Conservation (phyloP, 2,113 vertebrate genomes). For the Orthonyx spaldingii region DNA sequence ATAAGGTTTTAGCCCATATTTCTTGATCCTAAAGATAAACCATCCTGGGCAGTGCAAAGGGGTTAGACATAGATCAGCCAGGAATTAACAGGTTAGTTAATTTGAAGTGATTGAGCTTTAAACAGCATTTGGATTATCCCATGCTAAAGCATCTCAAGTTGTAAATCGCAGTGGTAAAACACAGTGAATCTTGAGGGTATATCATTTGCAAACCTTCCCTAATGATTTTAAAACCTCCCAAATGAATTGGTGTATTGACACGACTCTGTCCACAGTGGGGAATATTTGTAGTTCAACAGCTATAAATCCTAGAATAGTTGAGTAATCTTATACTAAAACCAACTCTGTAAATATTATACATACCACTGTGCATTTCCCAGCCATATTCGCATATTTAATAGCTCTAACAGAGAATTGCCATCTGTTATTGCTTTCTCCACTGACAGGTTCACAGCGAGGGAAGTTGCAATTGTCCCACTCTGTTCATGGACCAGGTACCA, state of each 20-base stretch:
- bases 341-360: neutral
- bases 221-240: constrained; percentile 70
- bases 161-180: constrained; percentile 66
- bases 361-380: neutral
- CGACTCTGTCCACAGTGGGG: constrained; percentile 55
- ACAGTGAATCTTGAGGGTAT: constrained; percentile 43
- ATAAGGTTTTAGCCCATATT: neutral
- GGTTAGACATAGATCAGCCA: constrained; percentile 27
- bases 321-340: constrained; percentile 31
- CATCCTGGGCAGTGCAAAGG: constrained; percentile 24
- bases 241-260: constrained; percentile 69
- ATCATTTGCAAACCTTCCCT: constrained; percentile 55
- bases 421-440: neutral
- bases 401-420: constrained; percentile 1
- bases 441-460: neutral
- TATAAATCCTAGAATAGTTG: constrained; percentile 36
- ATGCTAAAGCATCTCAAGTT: constrained; percentile 48
- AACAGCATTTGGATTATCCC: constrained; percentile 48
- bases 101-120: constrained; percentile 59
- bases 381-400: constrained; percentile 29
- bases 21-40: constrained; percentile 49
- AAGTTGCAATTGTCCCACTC: neutral
- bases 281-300: constrained; percentile 64
- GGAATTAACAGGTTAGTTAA: constrained; percentile 62
- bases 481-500: neutral